Evolutionary conservation across 1,140 invertebrate genomes (phyloP).

Genomic region (Cecropterus lyciades): DNA sequence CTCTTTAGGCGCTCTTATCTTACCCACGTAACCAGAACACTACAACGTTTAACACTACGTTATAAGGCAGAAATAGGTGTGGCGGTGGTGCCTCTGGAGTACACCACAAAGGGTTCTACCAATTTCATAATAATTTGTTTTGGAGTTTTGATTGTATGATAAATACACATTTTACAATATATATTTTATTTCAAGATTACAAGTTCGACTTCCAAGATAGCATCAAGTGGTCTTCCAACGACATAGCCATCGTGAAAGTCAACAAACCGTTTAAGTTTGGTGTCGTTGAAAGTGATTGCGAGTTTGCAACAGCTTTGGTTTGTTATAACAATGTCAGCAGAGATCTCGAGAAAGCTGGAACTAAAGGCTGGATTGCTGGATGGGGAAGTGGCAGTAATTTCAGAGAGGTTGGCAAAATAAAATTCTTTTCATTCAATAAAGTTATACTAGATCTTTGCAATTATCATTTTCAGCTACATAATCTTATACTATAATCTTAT

Average conservation of each 20-base stretch:
- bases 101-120: too few relatives aligned
- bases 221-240: conserved; percentile 77
- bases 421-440: background rate
- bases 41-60: too few relatives aligned
- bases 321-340: conserved; percentile 71
- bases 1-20: too few relatives aligned
- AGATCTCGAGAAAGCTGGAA: conserved; percentile 70
- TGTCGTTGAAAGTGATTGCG: conserved; percentile 62
- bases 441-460: too few relatives aligned
- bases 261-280: conserved; percentile 72
- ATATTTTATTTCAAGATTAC: conserved; percentile 58
- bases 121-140: too few relatives aligned
- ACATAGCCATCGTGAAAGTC: conserved; percentile 77
- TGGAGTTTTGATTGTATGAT: too few relatives aligned
- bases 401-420: conserved; percentile 60
- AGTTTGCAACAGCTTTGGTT: conserved; percentile 60
- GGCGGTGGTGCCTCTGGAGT: too few relatives aligned
- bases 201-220: conserved; percentile 80
- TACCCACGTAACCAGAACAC: too few relatives aligned
- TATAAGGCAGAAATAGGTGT: too few relatives aligned
- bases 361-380: conserved; percentile 70
- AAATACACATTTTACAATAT: background rate
- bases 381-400: conserved; percentile 74
- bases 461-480: too few relatives aligned
- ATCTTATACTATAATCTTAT: too few relatives aligned